Evolutionary conservation across 2,113 vertebrate species (phyloP).

Genomic region (Gymnobelideus leadbeateri): DNA sequence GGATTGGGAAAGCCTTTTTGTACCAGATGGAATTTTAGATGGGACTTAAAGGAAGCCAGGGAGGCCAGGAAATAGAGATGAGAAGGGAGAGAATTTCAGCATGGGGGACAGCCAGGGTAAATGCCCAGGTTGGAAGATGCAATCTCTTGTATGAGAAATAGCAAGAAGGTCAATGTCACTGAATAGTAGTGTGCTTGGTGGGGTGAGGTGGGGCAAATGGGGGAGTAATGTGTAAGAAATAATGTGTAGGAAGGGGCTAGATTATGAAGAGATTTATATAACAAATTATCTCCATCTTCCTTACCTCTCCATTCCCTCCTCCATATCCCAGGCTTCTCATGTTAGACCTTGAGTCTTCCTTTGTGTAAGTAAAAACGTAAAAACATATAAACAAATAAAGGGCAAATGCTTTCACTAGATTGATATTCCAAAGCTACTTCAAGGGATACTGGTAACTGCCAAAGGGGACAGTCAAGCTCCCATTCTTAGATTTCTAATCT

Average conservation of each 20-base stretch:
- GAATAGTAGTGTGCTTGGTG: background rate
- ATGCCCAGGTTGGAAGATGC: background rate
- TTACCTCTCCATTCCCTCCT: background rate
- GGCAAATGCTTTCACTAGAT: background rate
- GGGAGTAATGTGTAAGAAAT: background rate
- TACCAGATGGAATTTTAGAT: too few relatives aligned
- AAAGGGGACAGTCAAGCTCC: background rate
- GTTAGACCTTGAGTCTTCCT: background rate
- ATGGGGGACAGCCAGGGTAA: background rate
- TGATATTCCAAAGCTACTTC: background rate
- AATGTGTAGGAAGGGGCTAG: background rate
- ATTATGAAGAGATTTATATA: background rate
- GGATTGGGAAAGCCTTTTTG: background rate
- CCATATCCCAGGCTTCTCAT: background rate
- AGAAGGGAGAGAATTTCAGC: background rate
- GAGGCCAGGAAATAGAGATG: background rate
- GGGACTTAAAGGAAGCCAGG: background rate
- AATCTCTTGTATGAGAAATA: background rate
- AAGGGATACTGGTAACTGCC: background rate
- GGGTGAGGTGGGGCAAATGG: background rate
- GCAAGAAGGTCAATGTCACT: background rate
- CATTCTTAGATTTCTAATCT: background rate
- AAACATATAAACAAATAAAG: background rate
- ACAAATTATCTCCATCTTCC: background rate
- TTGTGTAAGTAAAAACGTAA: background rate